phyloP scores from a whole-genome alignment of 1,140 invertebrate species.

The Muscidifurax raptorellus region DNA sequence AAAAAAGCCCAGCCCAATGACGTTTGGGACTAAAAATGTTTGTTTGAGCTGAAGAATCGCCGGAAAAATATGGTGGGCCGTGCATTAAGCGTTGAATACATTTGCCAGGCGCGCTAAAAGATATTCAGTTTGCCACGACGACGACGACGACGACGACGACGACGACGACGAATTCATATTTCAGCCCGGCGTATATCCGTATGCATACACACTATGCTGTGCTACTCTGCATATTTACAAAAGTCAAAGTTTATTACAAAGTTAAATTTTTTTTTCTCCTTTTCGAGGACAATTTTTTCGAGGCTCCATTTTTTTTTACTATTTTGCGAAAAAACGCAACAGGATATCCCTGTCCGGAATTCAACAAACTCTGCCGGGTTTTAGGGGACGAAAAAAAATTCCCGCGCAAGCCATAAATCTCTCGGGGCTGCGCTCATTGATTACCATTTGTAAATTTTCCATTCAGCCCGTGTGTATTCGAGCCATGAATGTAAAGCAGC shows the following conservation, averaged over 20 bases:
- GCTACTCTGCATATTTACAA: slow-evolving; percentile 2
- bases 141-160: background rate
- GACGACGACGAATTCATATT: slow-evolving; percentile 25
- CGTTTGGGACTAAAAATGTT: slow-evolving; percentile 43
- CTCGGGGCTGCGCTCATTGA: background rate
- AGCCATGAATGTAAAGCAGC: slow-evolving; percentile 30
- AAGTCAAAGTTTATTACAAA: slow-evolving; percentile 5
- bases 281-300: background rate
- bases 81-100: slow-evolving; percentile 29
- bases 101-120: background rate
- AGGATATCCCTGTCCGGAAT: background rate
- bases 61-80: slow-evolving; percentile 15
- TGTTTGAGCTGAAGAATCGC: slow-evolving; percentile 3
- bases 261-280: background rate
- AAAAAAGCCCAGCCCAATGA: background rate
- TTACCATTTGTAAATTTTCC: slow-evolving; percentile 24
- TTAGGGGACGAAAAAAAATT: too few relatives aligned
- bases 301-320: background rate
- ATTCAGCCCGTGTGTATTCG: background rate
- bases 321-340: background rate
- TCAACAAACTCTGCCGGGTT: background rate
- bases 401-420: background rate
- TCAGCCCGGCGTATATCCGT: background rate
- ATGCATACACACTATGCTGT: background rate
- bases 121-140: slow-evolving; percentile 18